phyloP scores from a whole-genome alignment of 2,888 invertebrate genomes.

The Zonitis immaculata region DNA sequence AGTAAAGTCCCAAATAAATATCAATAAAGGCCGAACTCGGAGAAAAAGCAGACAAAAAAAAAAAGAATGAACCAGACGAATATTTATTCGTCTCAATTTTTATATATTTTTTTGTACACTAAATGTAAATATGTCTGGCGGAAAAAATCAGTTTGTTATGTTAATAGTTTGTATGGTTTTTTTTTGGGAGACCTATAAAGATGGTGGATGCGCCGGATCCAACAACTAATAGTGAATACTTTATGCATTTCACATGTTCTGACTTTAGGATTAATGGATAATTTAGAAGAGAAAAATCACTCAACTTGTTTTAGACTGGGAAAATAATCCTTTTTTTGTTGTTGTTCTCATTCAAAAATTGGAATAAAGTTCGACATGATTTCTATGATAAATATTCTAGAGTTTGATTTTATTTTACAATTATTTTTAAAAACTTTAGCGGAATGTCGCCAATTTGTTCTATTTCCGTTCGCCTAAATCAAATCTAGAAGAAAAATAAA shows the following conservation, averaged over 20 bases:
- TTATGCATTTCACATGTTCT: not conserved
- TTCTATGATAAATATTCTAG: too few species aligned
- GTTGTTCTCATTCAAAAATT: too few species aligned
- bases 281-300: not conserved
- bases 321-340: too few species aligned
- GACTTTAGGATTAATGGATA: not conserved
- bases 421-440: too few species aligned
- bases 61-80: not conserved
- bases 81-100: not conserved
- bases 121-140: not conserved
- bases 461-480: too few species aligned
- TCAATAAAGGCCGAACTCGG: not conserved
- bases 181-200: not conserved
- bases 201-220: not conserved
- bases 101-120: too few species aligned
- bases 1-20: not conserved
- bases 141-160: not conserved
- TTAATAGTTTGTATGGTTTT: not conserved
- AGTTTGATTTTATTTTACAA: too few species aligned
- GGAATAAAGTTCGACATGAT: too few species aligned
- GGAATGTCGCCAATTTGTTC: too few species aligned
- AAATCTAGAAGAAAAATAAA: too few species aligned
- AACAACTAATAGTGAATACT: not conserved
- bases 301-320: not conserved
- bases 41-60: not conserved